Evolutionary conservation across 2,797 vertebrate species (phyloP).

Genomic region (Euthynnus affinis): DNA sequence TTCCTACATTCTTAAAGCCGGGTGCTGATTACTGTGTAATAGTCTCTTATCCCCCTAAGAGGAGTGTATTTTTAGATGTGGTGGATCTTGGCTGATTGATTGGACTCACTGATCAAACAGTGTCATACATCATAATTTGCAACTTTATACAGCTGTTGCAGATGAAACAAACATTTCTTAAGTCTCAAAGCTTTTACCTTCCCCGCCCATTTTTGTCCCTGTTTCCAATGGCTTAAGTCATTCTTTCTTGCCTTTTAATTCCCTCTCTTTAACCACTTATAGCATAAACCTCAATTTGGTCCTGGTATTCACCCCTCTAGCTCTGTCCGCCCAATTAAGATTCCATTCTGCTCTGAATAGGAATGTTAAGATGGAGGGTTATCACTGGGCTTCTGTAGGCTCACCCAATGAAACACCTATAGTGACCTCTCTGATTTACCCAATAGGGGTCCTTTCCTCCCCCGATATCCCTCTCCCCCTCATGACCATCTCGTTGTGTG

Average conservation of each 20-base stretch:
- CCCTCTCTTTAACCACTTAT: conserved; percentile 73
- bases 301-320: conserved; percentile 53
- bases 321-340: conserved; percentile 81
- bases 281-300: conserved; percentile 69
- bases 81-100: conserved; percentile 28
- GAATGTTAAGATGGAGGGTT: conserved; percentile 83
- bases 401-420: conserved; percentile 82
- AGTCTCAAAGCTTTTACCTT: conserved; percentile 30
- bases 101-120: background rate
- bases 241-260: conserved; percentile 70
- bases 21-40: conserved; percentile 29
- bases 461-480: conserved; percentile 63
- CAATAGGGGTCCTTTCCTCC: conserved; percentile 62
- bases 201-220: conserved; percentile 41
- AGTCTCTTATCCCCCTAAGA: conserved; percentile 29
- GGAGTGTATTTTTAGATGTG: conserved; percentile 26
- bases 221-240: conserved; percentile 60
- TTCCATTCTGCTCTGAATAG: conserved; percentile 81
- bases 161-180: conserved; percentile 1
- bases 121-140: conserved; percentile 7
- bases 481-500: conserved; percentile 84
- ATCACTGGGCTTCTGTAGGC: conserved; percentile 77
- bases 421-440: conserved; percentile 84
- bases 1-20: conserved; percentile 28
- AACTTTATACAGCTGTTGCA: conserved; percentile 22